Evolutionary conservation across 2,888 invertebrate genomes (phyloP).

Genomic region (Odiellus spinosus): DNA sequence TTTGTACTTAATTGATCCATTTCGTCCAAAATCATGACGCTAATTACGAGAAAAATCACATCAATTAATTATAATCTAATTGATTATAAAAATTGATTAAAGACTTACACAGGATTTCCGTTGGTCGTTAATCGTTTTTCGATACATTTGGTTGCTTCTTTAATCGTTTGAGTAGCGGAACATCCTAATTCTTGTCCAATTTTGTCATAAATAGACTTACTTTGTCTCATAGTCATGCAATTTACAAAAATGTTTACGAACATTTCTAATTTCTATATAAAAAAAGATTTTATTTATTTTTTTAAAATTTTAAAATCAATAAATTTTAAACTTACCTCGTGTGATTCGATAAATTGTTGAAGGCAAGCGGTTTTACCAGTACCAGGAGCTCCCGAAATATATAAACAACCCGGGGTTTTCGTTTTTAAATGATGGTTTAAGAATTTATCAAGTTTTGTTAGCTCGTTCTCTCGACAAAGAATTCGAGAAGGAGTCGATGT

Average conservation of each 20-base stretch:
- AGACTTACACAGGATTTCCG: constrained; percentile 46
- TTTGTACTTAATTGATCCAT: constrained; percentile 69
- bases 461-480: constrained; percentile 12
- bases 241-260: constrained; percentile 57
- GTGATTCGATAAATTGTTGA: constrained; percentile 49
- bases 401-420: constrained; percentile 59
- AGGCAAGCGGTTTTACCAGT: constrained; percentile 90
- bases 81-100: not conserved
- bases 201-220: constrained; percentile 58
- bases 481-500: constrained; percentile 8
- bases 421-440: constrained; percentile 46
- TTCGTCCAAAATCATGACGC: constrained; percentile 73
- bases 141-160: constrained; percentile 47
- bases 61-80: constrained; percentile 2
- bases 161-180: constrained; percentile 37
- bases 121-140: constrained; percentile 49
- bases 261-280: constrained; percentile 24
- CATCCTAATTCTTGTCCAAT: constrained; percentile 55
- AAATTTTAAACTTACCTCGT: constrained; percentile 37
- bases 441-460: constrained; percentile 45
- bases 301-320: constrained; percentile 1
- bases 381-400: constrained; percentile 91
- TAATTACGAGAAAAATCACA: not conserved
- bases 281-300: not conserved
- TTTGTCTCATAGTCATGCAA: constrained; percentile 75